Evolutionary conservation across 2,113 vertebrate genomes (phyloP).

Genomic region (Diadophis punctatus): DNA sequence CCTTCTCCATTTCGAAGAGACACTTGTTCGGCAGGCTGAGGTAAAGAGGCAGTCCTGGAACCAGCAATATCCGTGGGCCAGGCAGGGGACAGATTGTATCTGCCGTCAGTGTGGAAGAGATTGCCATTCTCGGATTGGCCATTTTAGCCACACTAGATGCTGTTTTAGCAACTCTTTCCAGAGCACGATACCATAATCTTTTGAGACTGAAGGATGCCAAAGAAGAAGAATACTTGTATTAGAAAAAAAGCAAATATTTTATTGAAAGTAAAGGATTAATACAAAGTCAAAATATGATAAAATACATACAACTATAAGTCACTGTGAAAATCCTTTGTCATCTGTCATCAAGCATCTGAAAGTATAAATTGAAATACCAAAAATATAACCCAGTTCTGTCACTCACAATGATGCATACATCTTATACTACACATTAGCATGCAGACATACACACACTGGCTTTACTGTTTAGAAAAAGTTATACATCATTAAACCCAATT

Average conservation of each 20-base stretch:
- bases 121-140: too few relatives aligned
- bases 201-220: too few relatives aligned
- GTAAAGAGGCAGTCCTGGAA: too few relatives aligned
- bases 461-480: background rate
- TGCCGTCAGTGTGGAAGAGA: too few relatives aligned
- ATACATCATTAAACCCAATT: background rate
- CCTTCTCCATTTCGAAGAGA: too few relatives aligned
- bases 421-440: background rate
- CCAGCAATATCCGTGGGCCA: too few relatives aligned
- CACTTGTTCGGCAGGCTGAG: too few relatives aligned
- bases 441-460: background rate
- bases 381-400: conserved; percentile 1
- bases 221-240: background rate
- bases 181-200: too few relatives aligned
- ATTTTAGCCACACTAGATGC: too few relatives aligned
- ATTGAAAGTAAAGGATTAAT: background rate
- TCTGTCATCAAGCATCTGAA: conserved; percentile 18
- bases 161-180: too few relatives aligned
- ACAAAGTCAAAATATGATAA: background rate
- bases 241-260: too few relatives aligned
- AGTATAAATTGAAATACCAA: conserved; percentile 2
- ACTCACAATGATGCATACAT: background rate
- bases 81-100: too few relatives aligned
- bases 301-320: background rate
- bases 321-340: conserved; percentile 9